Evolutionary conservation across 2,888 invertebrate species (phyloP), one percentile per base, ranked within the genome.

Genomic region (Arenicola marina): DNA sequence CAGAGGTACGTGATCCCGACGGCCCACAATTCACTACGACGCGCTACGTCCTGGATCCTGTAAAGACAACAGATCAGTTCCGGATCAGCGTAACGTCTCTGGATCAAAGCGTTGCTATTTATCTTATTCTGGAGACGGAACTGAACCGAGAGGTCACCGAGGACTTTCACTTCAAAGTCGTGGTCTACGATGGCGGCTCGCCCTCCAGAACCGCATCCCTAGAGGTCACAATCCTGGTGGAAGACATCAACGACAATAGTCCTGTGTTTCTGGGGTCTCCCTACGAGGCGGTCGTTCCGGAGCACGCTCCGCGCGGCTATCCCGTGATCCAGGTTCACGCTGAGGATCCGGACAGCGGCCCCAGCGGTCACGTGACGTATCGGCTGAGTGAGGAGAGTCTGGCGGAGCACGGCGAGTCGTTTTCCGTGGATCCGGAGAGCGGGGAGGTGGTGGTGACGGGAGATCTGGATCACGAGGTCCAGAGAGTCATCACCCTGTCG

Each of bases 171-270:
- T 29, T 57, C 7, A 7, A 26, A 29, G 29, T 57, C 4, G n/a
- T 32, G 4, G 44, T 46, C n/a, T 7, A 7, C 7, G 57, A 57
- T 24, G 57, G 57, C n/a, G 57, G 57, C 29, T 7, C 4, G 7
- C 57, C 57, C 4, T 7, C 24, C 4, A 26, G 24, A 26, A 18
- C 46, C 4, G 57, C 45, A 24, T 46, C 57, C 24, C n/a, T 57
- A 26, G 45, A 45, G 7, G 31, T 57, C 28, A 18, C 7, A 4
- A 29, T 57, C 4, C 18, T 24, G 7, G 54, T 59, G n/a, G 29
- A 28, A 4, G 60, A 59, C 28, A 29, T n/a, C 28, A 59, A 59
- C 29, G 60, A 59, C 44, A 59, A 59, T 32, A 11, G 21, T 2
- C 60, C 60, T 11, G 32, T 26, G n/a, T 59, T 59, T 32, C 43